Conservation (phyloP, 1,140 invertebrate species). For the Heliconius congener region DNA sequence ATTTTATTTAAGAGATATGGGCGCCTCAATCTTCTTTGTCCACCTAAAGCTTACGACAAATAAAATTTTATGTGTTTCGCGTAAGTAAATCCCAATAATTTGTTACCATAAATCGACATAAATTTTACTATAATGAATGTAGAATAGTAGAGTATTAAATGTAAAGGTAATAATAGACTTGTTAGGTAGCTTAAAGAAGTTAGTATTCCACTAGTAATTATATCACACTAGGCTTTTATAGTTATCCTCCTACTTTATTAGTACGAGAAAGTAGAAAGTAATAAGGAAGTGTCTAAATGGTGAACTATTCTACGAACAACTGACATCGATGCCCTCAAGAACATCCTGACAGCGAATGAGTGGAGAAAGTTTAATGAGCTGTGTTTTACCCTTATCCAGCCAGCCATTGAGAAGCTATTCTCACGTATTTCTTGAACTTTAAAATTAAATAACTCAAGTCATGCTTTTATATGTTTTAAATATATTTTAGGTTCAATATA, state of each 20-base stretch:
- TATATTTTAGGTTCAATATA: not conserved
- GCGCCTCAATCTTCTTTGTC: slow-evolving; percentile 26
- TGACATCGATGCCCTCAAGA: slow-evolving; percentile 18
- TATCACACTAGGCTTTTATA: not conserved
- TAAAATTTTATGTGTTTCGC: slow-evolving; percentile 5
- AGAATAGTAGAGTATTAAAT: too few species aligned
- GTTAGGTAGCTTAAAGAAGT: not conserved
- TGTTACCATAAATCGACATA: not conserved
- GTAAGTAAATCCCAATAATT: not conserved
- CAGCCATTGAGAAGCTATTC: not conserved
- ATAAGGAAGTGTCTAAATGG: slow-evolving; percentile 2
- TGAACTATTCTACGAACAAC: slow-evolving; percentile 8
- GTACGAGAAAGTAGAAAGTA: not conserved
- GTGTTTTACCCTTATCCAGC: slow-evolving; percentile 48
- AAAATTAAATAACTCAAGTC: slow-evolving; percentile 10
- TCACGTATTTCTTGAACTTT: slow-evolving; percentile 3
- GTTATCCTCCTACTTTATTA: not conserved
- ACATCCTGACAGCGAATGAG: slow-evolving; percentile 36
- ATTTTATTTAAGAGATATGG: slow-evolving; percentile 58
- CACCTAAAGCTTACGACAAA: slow-evolving; percentile 13
- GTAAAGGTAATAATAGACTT: too few species aligned
- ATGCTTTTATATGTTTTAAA: not conserved
- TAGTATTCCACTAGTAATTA: not conserved
- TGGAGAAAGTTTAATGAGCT: slow-evolving; percentile 64
- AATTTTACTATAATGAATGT: not conserved